These are phyloP conservation scores for Synanthedon andrenaeformis DNA, from an alignment of 2,888 invertebrate species.

Conservation along the genomic window DNA sequence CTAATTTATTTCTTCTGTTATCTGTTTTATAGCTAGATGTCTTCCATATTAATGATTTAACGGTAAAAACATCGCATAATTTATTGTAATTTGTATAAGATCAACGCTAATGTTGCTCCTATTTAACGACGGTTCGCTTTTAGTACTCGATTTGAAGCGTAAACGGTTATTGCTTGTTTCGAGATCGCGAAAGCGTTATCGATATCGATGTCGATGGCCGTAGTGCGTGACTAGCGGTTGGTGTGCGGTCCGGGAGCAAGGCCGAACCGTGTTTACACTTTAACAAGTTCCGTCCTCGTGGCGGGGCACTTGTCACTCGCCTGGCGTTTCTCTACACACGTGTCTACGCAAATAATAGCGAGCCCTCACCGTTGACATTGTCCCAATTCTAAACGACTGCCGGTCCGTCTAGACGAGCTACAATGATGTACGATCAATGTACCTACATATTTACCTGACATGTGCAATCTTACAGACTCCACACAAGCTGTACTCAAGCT, in stretches of 20 bases:
- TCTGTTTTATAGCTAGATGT: no score
- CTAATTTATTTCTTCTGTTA: no score
- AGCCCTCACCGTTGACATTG: constrained; percentile 64
- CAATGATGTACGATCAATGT: constrained; percentile 37
- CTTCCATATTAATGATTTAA: no score
- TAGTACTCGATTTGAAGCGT: constrained; percentile 43
- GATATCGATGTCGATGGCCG: constrained; percentile 34
- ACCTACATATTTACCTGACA: no score
- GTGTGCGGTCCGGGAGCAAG: constrained; percentile 43
- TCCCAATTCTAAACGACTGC: constrained; percentile 43
- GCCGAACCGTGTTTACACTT: constrained; percentile 57
- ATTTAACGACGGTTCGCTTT: no score
- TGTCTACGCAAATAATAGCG: constrained; percentile 65
- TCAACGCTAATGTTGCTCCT: no score
- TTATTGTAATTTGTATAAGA: no score
- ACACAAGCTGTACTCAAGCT: no score
- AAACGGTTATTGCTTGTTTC: constrained; percentile 16
- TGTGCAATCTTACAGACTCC: no score
- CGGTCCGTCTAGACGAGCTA: constrained; percentile 45
- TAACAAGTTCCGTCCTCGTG: constrained; percentile 42
- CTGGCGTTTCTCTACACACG: constrained; percentile 35
- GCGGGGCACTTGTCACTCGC: constrained; percentile 50
- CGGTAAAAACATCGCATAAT: no score
- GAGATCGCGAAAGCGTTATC: constrained; percentile 32
- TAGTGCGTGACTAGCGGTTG: constrained; percentile 40